A percentile compares a stretch with the other conserved stretches of the same genome.
These are phyloP conservation scores for Rachycentron canadum DNA, from an alignment of 2,797 vertebrate species.

Conservation along the genomic window DNA sequence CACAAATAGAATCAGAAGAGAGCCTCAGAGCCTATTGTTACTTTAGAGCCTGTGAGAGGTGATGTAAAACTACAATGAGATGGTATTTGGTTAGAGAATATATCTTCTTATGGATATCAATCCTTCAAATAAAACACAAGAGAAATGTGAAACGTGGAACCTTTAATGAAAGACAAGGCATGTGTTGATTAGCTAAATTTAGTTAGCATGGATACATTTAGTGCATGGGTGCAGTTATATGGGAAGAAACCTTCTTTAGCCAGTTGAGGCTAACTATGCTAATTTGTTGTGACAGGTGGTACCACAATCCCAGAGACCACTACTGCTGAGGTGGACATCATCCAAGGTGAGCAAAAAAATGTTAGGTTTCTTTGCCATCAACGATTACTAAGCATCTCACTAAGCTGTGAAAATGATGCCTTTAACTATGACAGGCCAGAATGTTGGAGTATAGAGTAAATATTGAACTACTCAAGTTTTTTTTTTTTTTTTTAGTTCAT, in stretches of 20 bases:
- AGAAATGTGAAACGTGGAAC: too few species aligned
- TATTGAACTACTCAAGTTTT: constrained; percentile 24
- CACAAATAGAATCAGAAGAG: too few species aligned
- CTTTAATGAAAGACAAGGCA: constrained; percentile 3
- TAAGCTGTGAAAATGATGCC: neutral
- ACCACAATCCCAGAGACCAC: constrained; percentile 78
- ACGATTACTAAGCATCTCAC: neutral
- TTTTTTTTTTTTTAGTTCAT: constrained; percentile 27
- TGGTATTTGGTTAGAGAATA: too few species aligned
- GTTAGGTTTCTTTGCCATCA: neutral
- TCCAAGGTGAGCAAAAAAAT: constrained; percentile 77
- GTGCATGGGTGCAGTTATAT: constrained; percentile 16
- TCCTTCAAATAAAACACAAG: too few species aligned
- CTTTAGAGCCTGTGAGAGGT: too few species aligned
- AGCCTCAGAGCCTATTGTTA: too few species aligned
- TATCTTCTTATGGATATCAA: too few species aligned
- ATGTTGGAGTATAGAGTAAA: constrained; percentile 11
- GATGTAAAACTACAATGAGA: too few species aligned
- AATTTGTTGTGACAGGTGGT: constrained; percentile 72
- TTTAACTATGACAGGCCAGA: neutral
- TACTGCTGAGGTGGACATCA: constrained; percentile 74
- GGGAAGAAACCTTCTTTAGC: neutral
- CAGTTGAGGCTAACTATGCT: constrained; percentile 33
- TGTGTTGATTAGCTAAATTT: constrained; percentile 14
- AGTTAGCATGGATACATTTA: constrained; percentile 34